A percentile compares a stretch with the other conserved stretches of the same genome.
These are phyloP conservation scores for Ochotona curzoniae DNA, from an alignment of 2,113 vertebrate genomes.

Conservation along the genomic window DNA sequence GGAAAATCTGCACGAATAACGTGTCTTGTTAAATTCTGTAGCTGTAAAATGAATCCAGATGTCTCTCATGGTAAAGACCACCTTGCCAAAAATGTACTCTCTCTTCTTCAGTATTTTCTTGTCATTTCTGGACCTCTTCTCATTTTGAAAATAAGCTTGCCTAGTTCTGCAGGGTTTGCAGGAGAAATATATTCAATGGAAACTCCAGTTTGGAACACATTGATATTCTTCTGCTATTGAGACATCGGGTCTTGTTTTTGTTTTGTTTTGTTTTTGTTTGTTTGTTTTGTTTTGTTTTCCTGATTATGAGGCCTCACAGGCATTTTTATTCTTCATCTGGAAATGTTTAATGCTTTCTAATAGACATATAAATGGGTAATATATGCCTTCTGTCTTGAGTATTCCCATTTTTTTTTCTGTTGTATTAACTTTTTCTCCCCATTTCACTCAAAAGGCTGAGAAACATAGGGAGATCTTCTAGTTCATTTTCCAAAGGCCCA, in stretches of 20 bases:
- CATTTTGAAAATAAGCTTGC: slow-evolving; percentile 8
- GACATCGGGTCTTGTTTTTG: neutral
- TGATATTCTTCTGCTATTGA: neutral
- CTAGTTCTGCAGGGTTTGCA: neutral
- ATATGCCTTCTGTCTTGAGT: neutral
- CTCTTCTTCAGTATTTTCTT: neutral
- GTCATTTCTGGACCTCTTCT: neutral
- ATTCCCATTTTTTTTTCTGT: neutral
- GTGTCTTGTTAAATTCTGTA: neutral
- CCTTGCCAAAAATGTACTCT: neutral
- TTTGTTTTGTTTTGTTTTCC: no score
- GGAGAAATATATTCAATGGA: neutral
- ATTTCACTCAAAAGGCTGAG: no score
- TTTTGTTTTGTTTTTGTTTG: no score
- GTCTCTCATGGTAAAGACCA: neutral
- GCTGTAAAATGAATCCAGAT: slow-evolving; percentile 15
- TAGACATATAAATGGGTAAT: no score
- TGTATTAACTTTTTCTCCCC: neutral
- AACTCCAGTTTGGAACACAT: slow-evolving; percentile 1
- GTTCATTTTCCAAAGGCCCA: no score
- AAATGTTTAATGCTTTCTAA: no score
- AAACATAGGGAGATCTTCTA: no score
- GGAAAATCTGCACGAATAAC: slow-evolving; percentile 8
- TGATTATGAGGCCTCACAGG: no score
- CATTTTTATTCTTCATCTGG: no score